Conservation (phyloP, 2,113 vertebrate genomes). For the Ranitomeya variabilis region DNA sequence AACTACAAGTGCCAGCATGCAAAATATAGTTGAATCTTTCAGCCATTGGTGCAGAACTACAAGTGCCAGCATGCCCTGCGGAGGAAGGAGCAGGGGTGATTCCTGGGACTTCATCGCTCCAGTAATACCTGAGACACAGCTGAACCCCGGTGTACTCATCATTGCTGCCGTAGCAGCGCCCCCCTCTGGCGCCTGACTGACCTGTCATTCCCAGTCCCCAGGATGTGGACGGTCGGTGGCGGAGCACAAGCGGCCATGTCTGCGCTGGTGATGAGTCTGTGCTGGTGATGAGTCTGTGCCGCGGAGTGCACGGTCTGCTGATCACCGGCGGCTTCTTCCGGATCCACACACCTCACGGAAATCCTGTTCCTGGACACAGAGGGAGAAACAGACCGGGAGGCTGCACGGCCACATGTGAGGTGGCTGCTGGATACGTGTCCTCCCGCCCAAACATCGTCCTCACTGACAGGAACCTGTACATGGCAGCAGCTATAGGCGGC, state of each 20-base stretch:
- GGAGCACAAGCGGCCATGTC: background rate
- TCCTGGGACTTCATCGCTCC: background rate
- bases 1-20: no score
- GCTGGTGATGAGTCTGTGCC: background rate
- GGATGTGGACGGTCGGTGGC: conserved; percentile 1
- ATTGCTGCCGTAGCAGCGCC: background rate
- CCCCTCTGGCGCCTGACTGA: background rate
- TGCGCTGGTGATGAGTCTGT: background rate
- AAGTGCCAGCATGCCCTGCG: no score
- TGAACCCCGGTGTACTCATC: background rate
- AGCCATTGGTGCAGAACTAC: background rate
- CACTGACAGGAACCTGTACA: background rate
- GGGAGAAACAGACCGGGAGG: background rate
- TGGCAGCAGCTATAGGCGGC: no score
- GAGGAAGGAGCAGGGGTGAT: background rate
- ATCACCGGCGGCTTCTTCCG: conserved; percentile 28
- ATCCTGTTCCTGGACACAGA: conserved; percentile 32
- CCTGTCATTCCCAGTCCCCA: background rate
- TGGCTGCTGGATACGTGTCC: background rate
- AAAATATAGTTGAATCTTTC: no score
- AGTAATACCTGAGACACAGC: no score
- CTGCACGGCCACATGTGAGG: background rate
- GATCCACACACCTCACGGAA: conserved; percentile 40
- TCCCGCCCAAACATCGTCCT: background rate
- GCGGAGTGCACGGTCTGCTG: background rate